These are phyloP conservation scores for Germaria angustata DNA, from an alignment of 2,888 invertebrate species.

Conservation along the genomic window DNA sequence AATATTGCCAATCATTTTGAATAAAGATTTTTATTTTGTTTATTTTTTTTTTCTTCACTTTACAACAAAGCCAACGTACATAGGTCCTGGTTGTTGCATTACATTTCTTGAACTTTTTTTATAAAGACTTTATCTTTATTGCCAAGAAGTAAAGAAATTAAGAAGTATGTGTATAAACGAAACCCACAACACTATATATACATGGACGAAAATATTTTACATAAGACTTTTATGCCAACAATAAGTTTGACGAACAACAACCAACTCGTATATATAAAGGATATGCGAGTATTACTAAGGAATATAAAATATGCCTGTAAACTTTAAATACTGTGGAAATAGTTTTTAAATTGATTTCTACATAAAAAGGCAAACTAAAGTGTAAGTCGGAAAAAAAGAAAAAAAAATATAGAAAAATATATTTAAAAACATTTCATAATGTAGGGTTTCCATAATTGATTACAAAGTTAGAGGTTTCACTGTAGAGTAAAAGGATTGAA, in stretches of 20 bases:
- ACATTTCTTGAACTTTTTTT: conserved; percentile 21
- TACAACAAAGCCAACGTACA: background rate
- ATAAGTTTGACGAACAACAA: conserved; percentile 7
- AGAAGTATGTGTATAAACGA: background rate
- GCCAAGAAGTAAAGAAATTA: conserved; percentile 1
- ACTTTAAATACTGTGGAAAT: conserved; percentile 28
- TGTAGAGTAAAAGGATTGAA: no score
- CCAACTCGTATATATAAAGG: conserved; percentile 19
- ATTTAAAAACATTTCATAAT: background rate
- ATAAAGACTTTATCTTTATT: conserved; percentile 38
- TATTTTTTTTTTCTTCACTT: background rate
- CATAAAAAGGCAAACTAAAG: conserved; percentile 2
- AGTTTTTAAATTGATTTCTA: conserved; percentile 47
- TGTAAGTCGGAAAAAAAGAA: no score
- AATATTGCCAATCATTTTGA: conserved; percentile 19
- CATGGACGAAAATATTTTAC: conserved; percentile 28
- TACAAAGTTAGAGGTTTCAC: no score
- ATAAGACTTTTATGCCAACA: conserved; percentile 47
- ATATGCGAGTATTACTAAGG: conserved; percentile 29
- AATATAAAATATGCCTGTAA: conserved; percentile 26
- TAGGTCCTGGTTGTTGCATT: conserved; percentile 6
- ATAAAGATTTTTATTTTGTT: background rate
- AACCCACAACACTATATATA: conserved; percentile 25
- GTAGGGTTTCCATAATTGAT: background rate
- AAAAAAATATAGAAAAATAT: background rate